Evolutionary conservation across 2,113 vertebrate species (phyloP), one percentile per base, ranked within the genome.

Genomic region (Uria lomvia): DNA sequence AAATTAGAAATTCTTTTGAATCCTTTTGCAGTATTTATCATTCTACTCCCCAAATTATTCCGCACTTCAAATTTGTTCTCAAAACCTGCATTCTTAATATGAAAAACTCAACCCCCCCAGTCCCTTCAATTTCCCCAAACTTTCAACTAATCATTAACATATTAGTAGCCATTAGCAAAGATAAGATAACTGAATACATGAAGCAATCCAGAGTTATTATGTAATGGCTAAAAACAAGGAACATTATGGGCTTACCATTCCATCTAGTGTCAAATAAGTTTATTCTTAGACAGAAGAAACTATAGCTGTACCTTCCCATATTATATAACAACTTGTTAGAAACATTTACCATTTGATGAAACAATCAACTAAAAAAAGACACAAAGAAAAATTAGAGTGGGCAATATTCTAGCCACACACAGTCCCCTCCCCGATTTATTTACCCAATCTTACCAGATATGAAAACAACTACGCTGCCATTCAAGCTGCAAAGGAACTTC

Each of bases 1-100:
- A 91, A 95, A 91, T 92, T 94, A 92, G 84, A 94, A 92, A 79
- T 79, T 86, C 45, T 87, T 97, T 80, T 79, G 74, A 91, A 83
- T 79, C 32, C 12, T 92, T 78, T 66, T 88, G 62, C 58, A 62
- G 75, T 80, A 88, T 90, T 92, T 95, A 79, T 95, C 87, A 86
- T 88, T 95, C 62, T 17, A 71, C 23, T 91, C 50, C 58, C 77
- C 74, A 85, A 97, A 89, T 85, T 47, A 76, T 42, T 92, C 80
- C 82, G 62, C 34, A 34, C 45, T 91, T 92, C 18, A 50, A 68
- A 18, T 56, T 90, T 0, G 0, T 86, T 76, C 87, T 91, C 66
- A 89, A 68, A 95, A 82, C 5, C 30, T 86, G 24, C 3, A 8
- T 43, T n/a, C 16, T 26, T 22, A 66, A 72, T 49, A 55, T 24